Evolutionary conservation across 2,888 invertebrate species (phyloP), one percentile per base, ranked within the genome.

Genomic region (Yponomeuta evonymella): DNA sequence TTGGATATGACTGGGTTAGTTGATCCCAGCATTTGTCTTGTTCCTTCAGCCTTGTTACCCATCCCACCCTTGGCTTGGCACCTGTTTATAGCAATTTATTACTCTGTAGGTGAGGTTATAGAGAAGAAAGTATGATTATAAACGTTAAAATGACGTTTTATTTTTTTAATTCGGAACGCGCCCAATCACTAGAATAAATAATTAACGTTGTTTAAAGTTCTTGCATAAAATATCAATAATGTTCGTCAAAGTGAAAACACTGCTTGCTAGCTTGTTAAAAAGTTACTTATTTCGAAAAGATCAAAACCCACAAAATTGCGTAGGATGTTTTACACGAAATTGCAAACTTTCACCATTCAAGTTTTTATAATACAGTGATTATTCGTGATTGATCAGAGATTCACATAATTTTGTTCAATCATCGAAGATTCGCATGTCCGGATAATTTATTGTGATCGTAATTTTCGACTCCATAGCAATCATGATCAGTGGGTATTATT

Each of bases 11-110:
- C 43, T 63, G 70, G 64, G 48, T 64, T 70, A 70, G 48, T 64
- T 70, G 70, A 70, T 70, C 70, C 70, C n/a, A 48, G 65, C 70
- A 70, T 70, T 70, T 48, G 65, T 70, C 70, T 58, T 65, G 48
- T 51, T 3, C 30, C 48, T 70, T 23, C 70, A 36, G 36, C 70
- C 58, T 69, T 69, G 69, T 15, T 68, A 23, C 11, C 30, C 0
- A 23, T 64, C n/a, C 8, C 10, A 64, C 29, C 10, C 30, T 58
- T 58, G 12, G 15, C 15, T 58, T 15, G 51, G 51, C 51, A 58
- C 51, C 51, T 58, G 51, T 15, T 58, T 58, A 4, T 58, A 58
- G 15, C 12, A 15, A 58, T 15, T 15, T 15, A 58, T 15, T 58
- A 58, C 15, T 58, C 5, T 58, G 4, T 43, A 43, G 43, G 33